Percentiles rank a stretch among this genome's conserved stretches.
Evolutionary conservation across 2,797 vertebrate genomes (phyloP).

Genomic region (Alca torda): DNA sequence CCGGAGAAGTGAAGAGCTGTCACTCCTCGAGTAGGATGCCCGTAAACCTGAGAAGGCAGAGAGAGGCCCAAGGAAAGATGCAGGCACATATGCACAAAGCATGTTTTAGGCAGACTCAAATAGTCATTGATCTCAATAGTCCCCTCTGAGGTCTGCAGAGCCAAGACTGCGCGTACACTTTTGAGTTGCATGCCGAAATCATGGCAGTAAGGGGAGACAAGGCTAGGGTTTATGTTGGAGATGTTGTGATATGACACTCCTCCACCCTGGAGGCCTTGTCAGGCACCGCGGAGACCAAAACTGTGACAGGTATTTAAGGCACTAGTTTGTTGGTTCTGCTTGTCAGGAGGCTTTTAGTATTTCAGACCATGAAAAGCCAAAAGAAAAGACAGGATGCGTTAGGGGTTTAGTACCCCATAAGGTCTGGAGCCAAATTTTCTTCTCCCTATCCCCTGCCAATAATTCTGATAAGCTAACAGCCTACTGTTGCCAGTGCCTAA

Average conservation of each 20-base stretch:
- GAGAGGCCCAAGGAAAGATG: not conserved
- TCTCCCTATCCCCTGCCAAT: not conserved
- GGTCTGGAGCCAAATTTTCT: not conserved
- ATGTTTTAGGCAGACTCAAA: not conserved
- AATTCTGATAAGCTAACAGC: not conserved
- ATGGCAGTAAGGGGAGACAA: not conserved
- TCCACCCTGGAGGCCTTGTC: not conserved
- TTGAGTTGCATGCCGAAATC: fast-evolving
- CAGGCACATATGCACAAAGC: fast-evolving
- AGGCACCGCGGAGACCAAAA: not conserved
- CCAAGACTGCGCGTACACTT: not conserved
- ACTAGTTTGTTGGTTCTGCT: not conserved
- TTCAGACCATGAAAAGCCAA: not conserved
- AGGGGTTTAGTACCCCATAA: not conserved
- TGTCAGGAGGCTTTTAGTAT: not conserved
- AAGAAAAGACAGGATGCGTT: not conserved
- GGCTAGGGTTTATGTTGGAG: not conserved
- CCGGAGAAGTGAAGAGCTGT: not conserved
- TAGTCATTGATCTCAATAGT: not conserved
- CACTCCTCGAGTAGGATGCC: not conserved
- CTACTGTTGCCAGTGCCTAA: not conserved
- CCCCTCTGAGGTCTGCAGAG: not conserved
- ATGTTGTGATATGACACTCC: not conserved
- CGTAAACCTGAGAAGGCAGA: not conserved
- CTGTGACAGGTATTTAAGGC: not conserved